Conservation (phyloP, 2,797 vertebrate genomes). For the Alfaro cultratus region DNA sequence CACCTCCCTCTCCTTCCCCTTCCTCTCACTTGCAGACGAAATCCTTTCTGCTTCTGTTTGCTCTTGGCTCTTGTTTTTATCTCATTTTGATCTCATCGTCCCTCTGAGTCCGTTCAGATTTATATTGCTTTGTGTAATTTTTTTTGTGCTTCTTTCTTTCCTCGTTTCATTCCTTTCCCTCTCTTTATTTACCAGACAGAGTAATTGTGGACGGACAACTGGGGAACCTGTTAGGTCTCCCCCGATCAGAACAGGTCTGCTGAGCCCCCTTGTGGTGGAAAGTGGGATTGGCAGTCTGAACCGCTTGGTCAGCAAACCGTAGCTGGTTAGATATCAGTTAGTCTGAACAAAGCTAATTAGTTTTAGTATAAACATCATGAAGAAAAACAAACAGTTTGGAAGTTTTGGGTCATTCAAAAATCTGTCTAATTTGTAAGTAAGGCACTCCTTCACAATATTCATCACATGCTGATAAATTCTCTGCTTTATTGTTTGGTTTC, state of each 20-base stretch:
- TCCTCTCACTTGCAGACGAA: conserved; percentile 67
- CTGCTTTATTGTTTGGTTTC: background rate
- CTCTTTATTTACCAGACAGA: conserved; percentile 61
- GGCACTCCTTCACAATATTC: background rate
- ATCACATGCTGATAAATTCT: background rate
- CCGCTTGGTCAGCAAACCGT: conserved; percentile 64
- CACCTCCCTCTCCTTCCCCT: conserved; percentile 59
- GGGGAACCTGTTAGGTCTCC: conserved; percentile 19
- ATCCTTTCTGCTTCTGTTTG: conserved; percentile 61
- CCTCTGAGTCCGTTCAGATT: background rate
- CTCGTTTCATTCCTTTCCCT: background rate
- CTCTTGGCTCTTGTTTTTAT: conserved; percentile 17
- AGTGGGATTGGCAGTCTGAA: conserved; percentile 24
- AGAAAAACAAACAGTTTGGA: background rate
- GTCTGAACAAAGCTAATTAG: background rate
- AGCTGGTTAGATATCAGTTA: conserved; percentile 28
- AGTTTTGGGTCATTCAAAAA: background rate
- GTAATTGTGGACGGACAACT: conserved; percentile 57
- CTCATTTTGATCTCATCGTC: background rate
- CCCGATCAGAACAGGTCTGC: conserved; percentile 15
- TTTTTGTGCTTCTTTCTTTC: background rate
- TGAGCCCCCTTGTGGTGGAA: conserved; percentile 77
- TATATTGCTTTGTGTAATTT: background rate
- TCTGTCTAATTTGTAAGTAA: background rate
- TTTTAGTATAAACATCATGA: background rate